Evolutionary conservation across 2,888 invertebrate species (phyloP).

Genomic region (Tipula lateralis): DNA sequence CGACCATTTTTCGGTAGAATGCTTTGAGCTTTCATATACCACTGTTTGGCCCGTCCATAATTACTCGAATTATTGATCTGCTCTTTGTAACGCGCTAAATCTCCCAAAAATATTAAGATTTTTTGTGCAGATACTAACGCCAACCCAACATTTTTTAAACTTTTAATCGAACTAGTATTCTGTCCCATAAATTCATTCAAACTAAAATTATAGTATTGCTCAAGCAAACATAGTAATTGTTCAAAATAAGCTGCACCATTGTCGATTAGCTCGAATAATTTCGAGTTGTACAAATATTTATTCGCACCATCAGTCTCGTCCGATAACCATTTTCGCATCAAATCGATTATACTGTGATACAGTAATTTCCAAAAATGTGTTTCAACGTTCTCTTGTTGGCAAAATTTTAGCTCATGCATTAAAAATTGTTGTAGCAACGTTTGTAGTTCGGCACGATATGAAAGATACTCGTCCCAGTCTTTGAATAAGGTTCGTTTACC

Average conservation of each 20-base stretch:
- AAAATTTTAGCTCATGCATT: conserved; percentile 76
- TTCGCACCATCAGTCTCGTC: conserved; percentile 54
- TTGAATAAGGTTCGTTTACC: conserved; percentile 57
- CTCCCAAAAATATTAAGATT: conserved; percentile 82
- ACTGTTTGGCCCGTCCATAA: conserved; percentile 74
- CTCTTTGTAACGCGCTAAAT: conserved; percentile 85
- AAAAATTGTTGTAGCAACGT: conserved; percentile 63
- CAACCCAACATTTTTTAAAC: conserved; percentile 62
- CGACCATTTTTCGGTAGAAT: conserved; percentile 92
- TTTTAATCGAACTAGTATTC: conserved; percentile 46
- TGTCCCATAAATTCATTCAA: conserved; percentile 12
- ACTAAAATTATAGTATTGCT: conserved; percentile 68
- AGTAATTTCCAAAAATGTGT: conserved; percentile 88
- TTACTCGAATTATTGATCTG: conserved; percentile 75
- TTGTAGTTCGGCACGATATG: conserved; percentile 60
- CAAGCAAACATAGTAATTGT: conserved; percentile 64
- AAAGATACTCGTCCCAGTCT: conserved; percentile 62
- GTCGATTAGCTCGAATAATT: conserved; percentile 59
- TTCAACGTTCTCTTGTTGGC: conserved; percentile 81
- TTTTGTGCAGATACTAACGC: conserved; percentile 84
- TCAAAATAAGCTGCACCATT: conserved; percentile 78
- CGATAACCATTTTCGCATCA: conserved; percentile 63
- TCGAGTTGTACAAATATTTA: conserved; percentile 61
- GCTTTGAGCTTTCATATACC: conserved; percentile 90
- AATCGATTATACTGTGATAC: conserved; percentile 83